Conservation (phyloP, 2,888 invertebrate genomes). For the Dioctria rufipes region DNA sequence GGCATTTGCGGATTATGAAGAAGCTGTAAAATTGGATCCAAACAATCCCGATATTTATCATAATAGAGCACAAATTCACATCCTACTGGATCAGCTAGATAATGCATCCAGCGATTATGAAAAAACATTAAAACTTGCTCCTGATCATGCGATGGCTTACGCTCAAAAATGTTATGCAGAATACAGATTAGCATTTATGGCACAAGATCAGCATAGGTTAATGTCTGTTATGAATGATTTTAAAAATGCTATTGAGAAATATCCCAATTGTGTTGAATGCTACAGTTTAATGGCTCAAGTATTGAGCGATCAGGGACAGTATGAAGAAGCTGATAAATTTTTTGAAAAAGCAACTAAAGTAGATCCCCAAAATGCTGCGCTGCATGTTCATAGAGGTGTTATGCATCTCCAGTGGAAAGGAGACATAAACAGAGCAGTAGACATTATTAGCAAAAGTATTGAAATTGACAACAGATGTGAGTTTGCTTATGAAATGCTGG, state of each 20-base stretch:
- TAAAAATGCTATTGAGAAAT: conserved; percentile 82
- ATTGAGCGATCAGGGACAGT: conserved; percentile 87
- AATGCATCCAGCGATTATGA: conserved; percentile 88
- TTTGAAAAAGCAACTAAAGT: conserved; percentile 86
- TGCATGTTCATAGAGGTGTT: conserved; percentile 89
- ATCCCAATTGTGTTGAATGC: conserved; percentile 89
- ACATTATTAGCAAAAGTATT: conserved; percentile 85
- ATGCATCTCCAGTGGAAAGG: conserved; percentile 89
- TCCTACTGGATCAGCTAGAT: conserved; percentile 85
- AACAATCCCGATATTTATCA: conserved; percentile 92
- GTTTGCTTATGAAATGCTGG: conserved; percentile 95
- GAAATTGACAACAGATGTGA: conserved; percentile 93
- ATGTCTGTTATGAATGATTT: conserved; percentile 81
- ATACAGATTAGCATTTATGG: conserved; percentile 80
- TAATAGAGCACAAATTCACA: conserved; percentile 90
- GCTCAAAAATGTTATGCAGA: conserved; percentile 94
- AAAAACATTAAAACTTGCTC: conserved; percentile 85
- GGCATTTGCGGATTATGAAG: conserved; percentile 85
- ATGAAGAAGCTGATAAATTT: conserved; percentile 84
- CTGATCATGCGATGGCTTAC: conserved; percentile 87
- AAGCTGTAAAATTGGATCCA: conserved; percentile 83
- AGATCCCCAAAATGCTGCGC: conserved; percentile 88
- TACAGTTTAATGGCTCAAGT: conserved; percentile 93
- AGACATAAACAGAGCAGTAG: conserved; percentile 84
- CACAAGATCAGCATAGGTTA: conserved; percentile 76